Base-by-base conservation (phyloP, 2,113 vertebrate species). In the Malurus alboscapulatus region DNA sequence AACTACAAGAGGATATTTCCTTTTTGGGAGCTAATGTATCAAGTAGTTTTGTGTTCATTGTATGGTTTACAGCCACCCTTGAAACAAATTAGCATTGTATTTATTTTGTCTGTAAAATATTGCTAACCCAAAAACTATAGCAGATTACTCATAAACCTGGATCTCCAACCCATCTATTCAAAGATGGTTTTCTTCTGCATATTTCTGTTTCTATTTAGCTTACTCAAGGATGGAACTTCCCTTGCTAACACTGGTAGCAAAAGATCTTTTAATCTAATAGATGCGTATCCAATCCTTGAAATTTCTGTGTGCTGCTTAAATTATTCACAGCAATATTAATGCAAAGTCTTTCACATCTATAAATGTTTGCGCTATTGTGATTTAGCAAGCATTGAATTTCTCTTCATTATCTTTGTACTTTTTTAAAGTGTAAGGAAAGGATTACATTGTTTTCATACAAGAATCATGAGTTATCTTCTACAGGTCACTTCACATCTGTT, bases 341-440 rank as follows among this genome's bases (percentile, higher is more conserved):
- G 7, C 5, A n/a, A 94, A 94, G 54, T 88, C 63, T 67, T 74
- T 87, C 74, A 63, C 3, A 3, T 18, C 61, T 55, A 1, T 48
- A 80, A 90, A 20, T 53, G 14, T 76, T 86, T 65, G 45, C 79
- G 55, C 68, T 84, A 10, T 75, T 58, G 59, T 88, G 66, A 83
- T 92, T 75, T 79, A 77, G 12, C 13, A 94, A 90, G 79, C 73
- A 58, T 17, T 67, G n/a, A 44, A 62, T 54, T 81, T 90, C 57
- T 63, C 32, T 54, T 80, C 10, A 6, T 80, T 84, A 6, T 45
- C 92, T 87, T 73, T 55, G 25, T 65, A 0, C 29, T 87, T 87
- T 93, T 91, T 88, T 34, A 67, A 91, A 73, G 36, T 81, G 29
- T 65, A 84, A 88, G 73, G 45, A 47, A 66, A 94, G 25, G 73